Evolutionary conservation across 2,888 invertebrate species (phyloP).

Genomic region (Brachyopa scutellaris): DNA sequence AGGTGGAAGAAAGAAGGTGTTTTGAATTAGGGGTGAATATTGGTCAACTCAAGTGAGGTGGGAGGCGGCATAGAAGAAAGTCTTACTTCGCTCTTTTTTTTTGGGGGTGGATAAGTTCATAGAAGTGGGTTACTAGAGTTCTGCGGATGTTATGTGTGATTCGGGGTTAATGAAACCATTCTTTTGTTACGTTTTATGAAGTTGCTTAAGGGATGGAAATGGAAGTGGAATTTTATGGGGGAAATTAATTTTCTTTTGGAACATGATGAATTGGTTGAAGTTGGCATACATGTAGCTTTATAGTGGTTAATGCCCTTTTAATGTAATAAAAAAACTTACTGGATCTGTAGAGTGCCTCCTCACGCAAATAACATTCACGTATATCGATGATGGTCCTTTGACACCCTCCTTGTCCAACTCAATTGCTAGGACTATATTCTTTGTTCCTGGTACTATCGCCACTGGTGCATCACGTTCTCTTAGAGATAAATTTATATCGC

Average conservation of each 20-base stretch:
- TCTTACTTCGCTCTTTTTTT: conserved; percentile 23
- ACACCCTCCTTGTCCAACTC: conserved; percentile 93
- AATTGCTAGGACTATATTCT: conserved; percentile 90
- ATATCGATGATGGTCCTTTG: conserved; percentile 91
- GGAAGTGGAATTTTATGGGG: not conserved
- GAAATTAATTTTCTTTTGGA: not conserved
- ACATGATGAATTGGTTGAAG: conserved; percentile 18
- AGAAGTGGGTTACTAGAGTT: conserved; percentile 44
- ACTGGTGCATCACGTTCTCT: conserved; percentile 92
- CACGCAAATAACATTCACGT: conserved; percentile 93
- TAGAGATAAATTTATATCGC: conserved; percentile 90
- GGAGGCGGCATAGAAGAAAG: not conserved
- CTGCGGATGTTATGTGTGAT: conserved; percentile 24
- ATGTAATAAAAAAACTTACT: conserved; percentile 85
- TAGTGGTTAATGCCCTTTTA: not conserved
- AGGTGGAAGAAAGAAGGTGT: not conserved
- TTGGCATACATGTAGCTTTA: too few relatives aligned
- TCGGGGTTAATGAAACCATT: conserved; percentile 54
- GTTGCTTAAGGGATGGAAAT: not conserved
- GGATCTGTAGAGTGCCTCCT: conserved; percentile 90
- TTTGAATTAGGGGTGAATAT: not conserved
- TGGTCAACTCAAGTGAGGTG: conserved; percentile 23
- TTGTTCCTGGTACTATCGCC: conserved; percentile 88
- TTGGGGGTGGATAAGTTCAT: not conserved
- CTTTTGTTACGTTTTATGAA: conserved; percentile 30